phyloP scores from a whole-genome alignment of 1,140 invertebrate species.

The Saccostrea echinata region DNA sequence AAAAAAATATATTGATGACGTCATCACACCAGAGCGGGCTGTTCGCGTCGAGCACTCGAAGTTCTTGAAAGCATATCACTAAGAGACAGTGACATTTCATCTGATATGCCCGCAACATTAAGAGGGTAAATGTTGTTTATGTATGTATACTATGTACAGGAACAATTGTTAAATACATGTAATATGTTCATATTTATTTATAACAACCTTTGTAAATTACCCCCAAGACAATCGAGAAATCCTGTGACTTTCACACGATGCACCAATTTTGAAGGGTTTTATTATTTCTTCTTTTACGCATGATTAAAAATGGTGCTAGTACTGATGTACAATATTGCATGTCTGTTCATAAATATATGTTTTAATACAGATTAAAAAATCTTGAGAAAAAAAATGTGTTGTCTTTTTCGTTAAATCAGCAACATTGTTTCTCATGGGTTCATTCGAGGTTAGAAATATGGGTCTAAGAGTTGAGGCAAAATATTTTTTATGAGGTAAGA shows the following conservation, averaged over 20 bases:
- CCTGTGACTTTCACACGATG: not conserved
- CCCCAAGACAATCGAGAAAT: not conserved
- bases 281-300: not conserved
- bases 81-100: not conserved
- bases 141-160: not conserved
- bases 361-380: slow-evolving; percentile 8
- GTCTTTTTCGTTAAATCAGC: not conserved
- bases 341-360: slow-evolving; percentile 13
- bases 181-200: slow-evolving; percentile 30
- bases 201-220: slow-evolving; percentile 29
- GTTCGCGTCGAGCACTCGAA: slow-evolving; percentile 24
- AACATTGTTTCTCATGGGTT: not conserved
- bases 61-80: slow-evolving; percentile 13
- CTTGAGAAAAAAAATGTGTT: not conserved
- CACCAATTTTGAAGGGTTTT: not conserved
- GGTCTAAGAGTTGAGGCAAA: not conserved
- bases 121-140: slow-evolving; percentile 37
- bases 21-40: slow-evolving; percentile 16
- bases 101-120: slow-evolving; percentile 13
- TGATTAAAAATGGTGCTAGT: slow-evolving; percentile 34
- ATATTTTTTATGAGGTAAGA: not conserved
- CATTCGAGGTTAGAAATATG: not conserved
- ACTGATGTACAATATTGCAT: slow-evolving; percentile 29
- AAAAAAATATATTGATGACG: not conserved
- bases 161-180: slow-evolving; percentile 33